phyloP scores from a whole-genome alignment of 2,797 vertebrate genomes.

The Glyptemys insculpta region DNA sequence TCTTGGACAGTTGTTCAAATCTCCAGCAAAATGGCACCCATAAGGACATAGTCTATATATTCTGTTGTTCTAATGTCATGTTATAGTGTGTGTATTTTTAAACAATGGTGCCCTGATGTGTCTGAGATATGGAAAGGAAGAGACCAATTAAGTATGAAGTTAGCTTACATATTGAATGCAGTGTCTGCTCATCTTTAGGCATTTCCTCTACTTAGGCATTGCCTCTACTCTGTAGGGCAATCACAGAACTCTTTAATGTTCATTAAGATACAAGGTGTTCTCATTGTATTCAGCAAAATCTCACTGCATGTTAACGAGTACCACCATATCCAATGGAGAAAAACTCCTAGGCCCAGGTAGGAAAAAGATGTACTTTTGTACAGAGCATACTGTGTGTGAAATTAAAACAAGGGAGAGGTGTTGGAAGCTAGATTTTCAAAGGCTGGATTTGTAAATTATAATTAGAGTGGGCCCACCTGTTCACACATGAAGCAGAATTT shows the following conservation, averaged over 20 bases:
- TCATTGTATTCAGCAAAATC: slow-evolving; percentile 61
- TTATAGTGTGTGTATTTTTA: slow-evolving; percentile 36
- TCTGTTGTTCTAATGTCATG: slow-evolving; percentile 40
- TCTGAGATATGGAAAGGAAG: slow-evolving; percentile 21
- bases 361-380: neutral
- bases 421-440: neutral
- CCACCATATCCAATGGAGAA: slow-evolving; percentile 40
- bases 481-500: neutral
- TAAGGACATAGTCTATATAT: neutral
- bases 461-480: neutral
- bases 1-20: neutral
- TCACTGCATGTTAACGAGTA: slow-evolving; percentile 56
- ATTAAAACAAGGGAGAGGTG: neutral
- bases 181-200: slow-evolving; percentile 61
- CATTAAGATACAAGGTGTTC: slow-evolving; percentile 55
- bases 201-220: neutral
- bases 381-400: neutral
- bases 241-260: slow-evolving; percentile 66
- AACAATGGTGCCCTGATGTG: neutral
- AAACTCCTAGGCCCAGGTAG: neutral
- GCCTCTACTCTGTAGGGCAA: slow-evolving; percentile 55
- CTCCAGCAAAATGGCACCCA: neutral
- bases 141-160: slow-evolving; percentile 69
- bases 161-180: slow-evolving; percentile 54
- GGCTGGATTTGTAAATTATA: neutral